A percentile compares a stretch with the other conserved stretches of the same genome.
These are phyloP conservation scores for Leuciscus waleckii DNA, from an alignment of 2,797 vertebrate species.

Conservation along the genomic window DNA sequence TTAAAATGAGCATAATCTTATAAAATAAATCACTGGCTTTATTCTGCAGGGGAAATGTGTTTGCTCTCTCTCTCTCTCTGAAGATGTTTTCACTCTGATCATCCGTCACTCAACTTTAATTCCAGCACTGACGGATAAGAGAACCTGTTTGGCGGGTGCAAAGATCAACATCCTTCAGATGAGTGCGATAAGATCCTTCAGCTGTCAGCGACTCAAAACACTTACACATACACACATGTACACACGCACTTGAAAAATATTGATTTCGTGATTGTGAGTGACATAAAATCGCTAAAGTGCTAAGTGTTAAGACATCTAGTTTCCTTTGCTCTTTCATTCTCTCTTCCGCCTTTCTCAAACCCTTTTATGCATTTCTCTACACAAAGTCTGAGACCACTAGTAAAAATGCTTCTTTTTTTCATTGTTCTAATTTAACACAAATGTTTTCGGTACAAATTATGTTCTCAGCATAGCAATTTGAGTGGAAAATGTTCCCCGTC, in stretches of 20 bases:
- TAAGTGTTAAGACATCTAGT: slow-evolving; percentile 36
- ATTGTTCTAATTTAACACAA: neutral
- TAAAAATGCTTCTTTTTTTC: neutral
- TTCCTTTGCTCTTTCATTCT: slow-evolving; percentile 10
- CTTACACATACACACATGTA: slow-evolving; percentile 26
- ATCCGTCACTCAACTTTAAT: neutral
- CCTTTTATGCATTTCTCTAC: neutral
- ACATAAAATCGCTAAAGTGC: slow-evolving; percentile 47
- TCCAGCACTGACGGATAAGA: neutral
- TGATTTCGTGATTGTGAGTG: slow-evolving; percentile 16
- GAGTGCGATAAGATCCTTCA: neutral
- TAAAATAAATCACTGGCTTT: slow-evolving; percentile 23
- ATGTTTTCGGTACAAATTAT: neutral
- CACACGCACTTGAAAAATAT: slow-evolving; percentile 36
- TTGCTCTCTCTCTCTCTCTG: neutral
- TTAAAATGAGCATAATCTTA: slow-evolving; percentile 23
- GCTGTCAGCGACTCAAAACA: slow-evolving; percentile 34
- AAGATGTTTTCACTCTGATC: neutral
- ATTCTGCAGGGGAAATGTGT: neutral
- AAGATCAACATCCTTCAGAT: slow-evolving; percentile 21
- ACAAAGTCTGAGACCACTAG: neutral
- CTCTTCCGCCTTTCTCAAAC: neutral
- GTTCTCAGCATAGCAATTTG: slow-evolving; percentile 1
- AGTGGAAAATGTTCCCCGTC: neutral
- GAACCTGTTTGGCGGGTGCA: slow-evolving; percentile 21